Base-by-base conservation (phyloP, 2,888 invertebrate species). In the Anaspis maculata region DNA sequence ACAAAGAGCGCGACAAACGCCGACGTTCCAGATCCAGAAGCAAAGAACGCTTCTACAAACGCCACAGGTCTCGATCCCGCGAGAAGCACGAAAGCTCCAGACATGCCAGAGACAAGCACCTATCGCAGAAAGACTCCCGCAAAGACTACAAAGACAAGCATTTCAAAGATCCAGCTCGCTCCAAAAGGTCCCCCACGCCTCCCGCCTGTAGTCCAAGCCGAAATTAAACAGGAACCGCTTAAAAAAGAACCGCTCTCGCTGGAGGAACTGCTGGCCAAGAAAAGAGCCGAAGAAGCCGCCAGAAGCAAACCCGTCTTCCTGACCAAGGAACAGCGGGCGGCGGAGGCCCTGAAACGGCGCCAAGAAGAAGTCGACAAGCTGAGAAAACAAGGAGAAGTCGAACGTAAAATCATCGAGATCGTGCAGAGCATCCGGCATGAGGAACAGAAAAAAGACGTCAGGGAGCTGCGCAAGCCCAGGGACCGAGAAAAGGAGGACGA, bases 281-380 rank as follows among this genome's bases (percentile, higher is more conserved):
- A 95, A 60, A 95, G 97, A 58, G 90, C 90, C 1, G 95, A 95
- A 59, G 94, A 96, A 62, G 88, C 86, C 54, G 92, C 89, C 1
- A 76, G 88, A 30, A 89, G 92, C 50, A 97, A 96, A 72, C 98
- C 98, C 0, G 91, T 94, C 15, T 98, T 99, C 61, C 69, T 98
- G 21, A 89, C 92, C 0, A 97, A 96, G 70, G 95, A 95, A 62
- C 91, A 98, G 62, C 74, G 98, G 52, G 89, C 83, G 1, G 83
- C 81, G 1, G 77, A 92, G 54, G 98, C 98, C 0, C 54, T 99
- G 10, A 83, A 87, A 56, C 76, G 86, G 30, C 74, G 98, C 1
- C 87, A 91, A 55, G 86, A 90, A 58, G 86, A 94, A 67, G 85
- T 92, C 0, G 88, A 87, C 21, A 81, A 78, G 10, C 73, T 90